Base-by-base conservation (phyloP, 53 echinoderm and acorn worm species). In the Astropecten irregularis region DNA sequence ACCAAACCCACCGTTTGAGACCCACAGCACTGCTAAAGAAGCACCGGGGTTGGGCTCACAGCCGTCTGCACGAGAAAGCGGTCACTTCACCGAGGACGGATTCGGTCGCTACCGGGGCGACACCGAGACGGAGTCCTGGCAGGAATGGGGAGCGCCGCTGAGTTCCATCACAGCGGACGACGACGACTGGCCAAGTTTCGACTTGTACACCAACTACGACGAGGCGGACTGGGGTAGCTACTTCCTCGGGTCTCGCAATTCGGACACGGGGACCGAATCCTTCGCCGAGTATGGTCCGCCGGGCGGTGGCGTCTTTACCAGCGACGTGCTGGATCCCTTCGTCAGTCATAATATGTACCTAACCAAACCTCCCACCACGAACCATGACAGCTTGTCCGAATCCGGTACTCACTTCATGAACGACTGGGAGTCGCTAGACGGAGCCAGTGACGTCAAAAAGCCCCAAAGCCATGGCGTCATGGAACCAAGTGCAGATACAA, bases 301-400 rank as follows among this genome's bases (percentile, higher is more conserved):
- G 30, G 58, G 74, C 2, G 71, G 71, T 16, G 71, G 71, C 23
- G 16, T 18, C n/a, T 74, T 74, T 26, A 57, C 54, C 39, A 28
- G 74, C 33, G 58, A 74, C 0, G 26, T 74, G 32, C 19, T 74
- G 4, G 74, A 74, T 13, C 74, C 74, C 25, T 74, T 57, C 25
- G 25, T 74, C 16, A 57, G 35, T 39, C 74, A 74, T 2, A 74
- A 10, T 34, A 26, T 74, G 3, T 71, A 22, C n/a, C n/a, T n/a
- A n/a, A n/a, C n/a, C 31, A 53, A 8, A 9, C 3, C 33, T 19
- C 20, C 44, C 1, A 5, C 53, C 32, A 16, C 71, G 34, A 34
- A 18, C 35, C 47, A 47, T 2, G 69, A 49, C 16, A 19, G 47
- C 30, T 49, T 49, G 30, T 14, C 27, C 15, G 35, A 51, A 2